Base-by-base conservation (phyloP, 2,888 invertebrate species). In the Chirona hameri region DNA sequence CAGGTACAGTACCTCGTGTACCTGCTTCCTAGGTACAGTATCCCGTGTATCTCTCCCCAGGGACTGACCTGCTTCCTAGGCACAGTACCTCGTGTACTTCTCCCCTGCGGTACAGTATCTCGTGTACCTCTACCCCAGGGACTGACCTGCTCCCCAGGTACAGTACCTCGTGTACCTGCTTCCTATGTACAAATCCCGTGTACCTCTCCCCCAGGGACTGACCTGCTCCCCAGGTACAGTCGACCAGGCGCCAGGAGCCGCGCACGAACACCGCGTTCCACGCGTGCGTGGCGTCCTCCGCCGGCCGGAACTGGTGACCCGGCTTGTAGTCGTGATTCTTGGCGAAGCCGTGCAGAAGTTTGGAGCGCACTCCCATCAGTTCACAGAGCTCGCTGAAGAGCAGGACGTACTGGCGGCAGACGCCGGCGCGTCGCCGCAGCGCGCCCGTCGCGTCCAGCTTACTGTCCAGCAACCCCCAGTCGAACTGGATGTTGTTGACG, bases 231-330 rank as follows among this genome's bases (percentile, higher is more conserved):
- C 86, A 86, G 4, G 87, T 87, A 39, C 86, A 85, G 83, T 87
- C 87, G 7, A 87, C 83, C 10, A 87, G 84, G 27, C 87, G 83
- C 87, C 87, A 87, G 10, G 86, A 85, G 12, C 86, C 87, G 65
- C 85, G 85, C 46, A 87, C 84, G 84, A 86, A 87, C 24, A 87
- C 87, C 0, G 87, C 87, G 83, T 86, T 86, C 87, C 87, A 87
- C 5, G 85, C 85, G 82, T 87, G 87, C 9, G 84, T 83, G 5
- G 86, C 84, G 79, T 87, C 87, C 82, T 86, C 85, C 0, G 85
- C 86, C 0, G 86, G 86, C 31, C 85, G 85, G 82, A 87, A 87
- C 24, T 84, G 83, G 39, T 86, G 85, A 0, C 87, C 87, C 0
- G 86, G 85, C 69, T 86, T 84, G 79, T 83, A 86, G 80, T 87